Conservation (phyloP, 1,140 invertebrate genomes). For the Bombus sibiricus region DNA sequence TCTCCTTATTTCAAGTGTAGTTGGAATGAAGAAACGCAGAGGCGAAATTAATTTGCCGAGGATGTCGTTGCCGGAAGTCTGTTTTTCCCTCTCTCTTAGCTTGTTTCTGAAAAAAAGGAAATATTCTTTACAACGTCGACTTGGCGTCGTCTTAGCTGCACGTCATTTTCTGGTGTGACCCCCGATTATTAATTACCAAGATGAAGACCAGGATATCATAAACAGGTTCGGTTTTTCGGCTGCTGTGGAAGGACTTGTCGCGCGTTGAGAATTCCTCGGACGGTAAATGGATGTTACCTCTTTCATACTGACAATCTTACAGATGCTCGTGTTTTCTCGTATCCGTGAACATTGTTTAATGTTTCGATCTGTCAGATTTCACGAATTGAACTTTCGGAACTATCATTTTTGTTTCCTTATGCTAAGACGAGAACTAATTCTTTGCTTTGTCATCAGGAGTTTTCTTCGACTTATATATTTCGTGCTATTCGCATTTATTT, state of each 20-base stretch:
- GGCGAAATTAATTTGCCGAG: conserved; percentile 2
- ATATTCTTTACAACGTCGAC: conserved; percentile 11
- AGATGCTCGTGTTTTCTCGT: conserved; percentile 7
- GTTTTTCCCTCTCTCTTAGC: neutral
- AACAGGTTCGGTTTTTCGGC: conserved; percentile 6
- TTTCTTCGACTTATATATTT: neutral
- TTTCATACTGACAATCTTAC: neutral
- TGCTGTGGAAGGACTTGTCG: too few relatives aligned
- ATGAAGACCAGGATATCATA: conserved; percentile 3
- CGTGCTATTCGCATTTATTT: neutral
- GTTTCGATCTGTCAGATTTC: neutral
- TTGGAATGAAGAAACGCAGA: neutral
- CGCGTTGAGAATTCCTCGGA: neutral
- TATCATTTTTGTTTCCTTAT: neutral
- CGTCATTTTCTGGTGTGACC: conserved; percentile 4
- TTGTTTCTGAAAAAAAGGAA: neutral
- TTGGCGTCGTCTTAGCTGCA: neutral
- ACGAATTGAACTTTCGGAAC: neutral
- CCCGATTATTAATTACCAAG: conserved; percentile 24
- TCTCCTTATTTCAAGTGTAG: neutral
- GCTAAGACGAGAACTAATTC: neutral
- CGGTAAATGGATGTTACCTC: conserved; percentile 9
- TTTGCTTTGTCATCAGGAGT: neutral
- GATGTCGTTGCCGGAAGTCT: neutral
- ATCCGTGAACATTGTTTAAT: conserved; percentile 9